These are phyloP conservation scores for Lepus europaeus DNA, from an alignment of 2,113 vertebrate species.

Conservation along the genomic window DNA sequence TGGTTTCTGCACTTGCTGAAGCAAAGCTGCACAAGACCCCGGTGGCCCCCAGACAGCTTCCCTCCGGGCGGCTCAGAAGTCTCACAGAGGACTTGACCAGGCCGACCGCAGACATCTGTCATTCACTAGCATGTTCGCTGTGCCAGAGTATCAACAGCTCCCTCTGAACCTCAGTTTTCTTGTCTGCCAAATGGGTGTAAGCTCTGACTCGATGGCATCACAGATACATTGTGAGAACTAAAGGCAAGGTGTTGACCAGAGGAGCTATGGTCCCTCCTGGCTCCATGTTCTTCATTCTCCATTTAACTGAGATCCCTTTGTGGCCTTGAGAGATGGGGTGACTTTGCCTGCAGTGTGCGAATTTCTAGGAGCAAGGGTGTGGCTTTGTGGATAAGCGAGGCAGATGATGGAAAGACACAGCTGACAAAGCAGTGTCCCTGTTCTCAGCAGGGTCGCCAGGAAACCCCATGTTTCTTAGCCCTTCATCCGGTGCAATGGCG, in stretches of 20 bases:
- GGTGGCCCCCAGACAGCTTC: too few relatives aligned
- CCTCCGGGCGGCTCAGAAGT: neutral
- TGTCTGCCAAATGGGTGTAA: neutral
- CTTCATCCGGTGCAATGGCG: neutral
- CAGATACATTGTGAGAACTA: neutral
- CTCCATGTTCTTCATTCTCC: neutral
- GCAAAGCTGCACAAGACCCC: too few relatives aligned
- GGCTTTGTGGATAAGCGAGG: neutral
- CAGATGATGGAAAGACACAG: neutral
- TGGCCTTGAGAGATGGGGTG: neutral
- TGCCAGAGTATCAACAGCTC: neutral
- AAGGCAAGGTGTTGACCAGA: neutral
- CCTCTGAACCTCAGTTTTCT: neutral
- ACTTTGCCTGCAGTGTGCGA: neutral
- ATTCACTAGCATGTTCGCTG: too few relatives aligned
- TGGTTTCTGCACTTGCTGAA: too few relatives aligned
- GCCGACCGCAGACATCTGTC: neutral
- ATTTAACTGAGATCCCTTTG: neutral
- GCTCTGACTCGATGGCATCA: neutral
- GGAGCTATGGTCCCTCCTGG: neutral
- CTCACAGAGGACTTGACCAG: too few relatives aligned
- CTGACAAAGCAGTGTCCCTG: accelerated
- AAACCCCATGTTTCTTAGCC: too few relatives aligned
- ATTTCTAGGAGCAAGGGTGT: neutral
- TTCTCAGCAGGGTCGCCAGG: too few relatives aligned